A percentile compares a stretch with the other conserved stretches of the same genome.
phyloP scores from a whole-genome alignment of 2,113 vertebrate species.

The Zeus faber region DNA sequence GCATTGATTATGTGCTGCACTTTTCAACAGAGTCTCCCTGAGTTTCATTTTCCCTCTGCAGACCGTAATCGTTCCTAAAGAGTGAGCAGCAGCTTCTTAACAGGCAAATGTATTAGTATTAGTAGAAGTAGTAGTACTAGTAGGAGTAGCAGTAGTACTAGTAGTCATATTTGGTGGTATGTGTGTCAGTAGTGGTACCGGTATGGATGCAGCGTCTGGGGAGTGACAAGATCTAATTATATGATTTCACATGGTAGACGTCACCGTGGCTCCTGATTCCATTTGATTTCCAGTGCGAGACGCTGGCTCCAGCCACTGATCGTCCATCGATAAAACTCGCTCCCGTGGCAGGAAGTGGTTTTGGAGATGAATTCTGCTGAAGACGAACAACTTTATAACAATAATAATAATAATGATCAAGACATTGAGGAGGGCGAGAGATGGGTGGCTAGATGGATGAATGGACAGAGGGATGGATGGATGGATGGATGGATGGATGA shows the following conservation, averaged over 20 bases:
- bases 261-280: slow-evolving; percentile 16
- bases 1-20: slow-evolving; percentile 24
- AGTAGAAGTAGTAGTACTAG: too few relatives aligned
- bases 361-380: background rate
- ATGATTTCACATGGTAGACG: slow-evolving; percentile 42
- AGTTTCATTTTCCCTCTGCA: slow-evolving; percentile 12
- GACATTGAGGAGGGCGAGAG: too few relatives aligned
- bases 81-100: slow-evolving; percentile 29
- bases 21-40: slow-evolving; percentile 8
- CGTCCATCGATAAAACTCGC: slow-evolving; percentile 37
- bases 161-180: too few relatives aligned
- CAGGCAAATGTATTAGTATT: too few relatives aligned
- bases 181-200: slow-evolving; percentile 22
- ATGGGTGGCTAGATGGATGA: too few relatives aligned
- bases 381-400: too few relatives aligned
- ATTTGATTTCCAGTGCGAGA: slow-evolving; percentile 36
- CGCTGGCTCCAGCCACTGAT: slow-evolving; percentile 35
- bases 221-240: slow-evolving; percentile 49
- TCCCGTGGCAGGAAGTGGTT: slow-evolving; percentile 14
- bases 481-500: too few relatives aligned
- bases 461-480: too few relatives aligned
- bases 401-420: too few relatives aligned
- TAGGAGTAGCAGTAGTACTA: too few relatives aligned
- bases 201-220: slow-evolving; percentile 17
- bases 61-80: slow-evolving; percentile 21